These are phyloP conservation scores for Bucorvus abyssinicus DNA, from an alignment of 2,797 vertebrate genomes.

Conservation along the genomic window DNA sequence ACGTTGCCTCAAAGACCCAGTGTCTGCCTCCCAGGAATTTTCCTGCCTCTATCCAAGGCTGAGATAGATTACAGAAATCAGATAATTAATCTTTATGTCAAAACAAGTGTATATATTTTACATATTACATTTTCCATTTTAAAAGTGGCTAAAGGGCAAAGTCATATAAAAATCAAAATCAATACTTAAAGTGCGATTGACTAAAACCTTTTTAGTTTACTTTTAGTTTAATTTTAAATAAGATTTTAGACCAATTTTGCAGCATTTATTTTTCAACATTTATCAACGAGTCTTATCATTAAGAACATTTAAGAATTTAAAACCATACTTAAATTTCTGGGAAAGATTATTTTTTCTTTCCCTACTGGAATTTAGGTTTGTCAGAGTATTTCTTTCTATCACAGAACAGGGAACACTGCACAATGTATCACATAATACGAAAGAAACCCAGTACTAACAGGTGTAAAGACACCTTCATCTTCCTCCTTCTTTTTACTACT, in stretches of 20 bases:
- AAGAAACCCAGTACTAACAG: background rate
- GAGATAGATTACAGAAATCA: slow-evolving; percentile 49
- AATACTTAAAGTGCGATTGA: background rate
- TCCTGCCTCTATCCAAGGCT: background rate
- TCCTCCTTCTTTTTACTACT: background rate
- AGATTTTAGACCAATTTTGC: background rate
- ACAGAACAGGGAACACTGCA: background rate
- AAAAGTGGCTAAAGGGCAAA: slow-evolving; percentile 20
- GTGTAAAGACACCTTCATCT: background rate
- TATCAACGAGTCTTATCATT: background rate
- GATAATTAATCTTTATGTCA: slow-evolving; percentile 57
- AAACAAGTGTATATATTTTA: slow-evolving; percentile 38
- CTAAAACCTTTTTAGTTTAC: background rate
- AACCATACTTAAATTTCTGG: background rate
- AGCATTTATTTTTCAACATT: background rate
- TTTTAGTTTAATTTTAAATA: background rate
- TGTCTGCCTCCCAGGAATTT: slow-evolving; percentile 42
- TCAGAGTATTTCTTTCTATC: background rate
- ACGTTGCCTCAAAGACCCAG: background rate
- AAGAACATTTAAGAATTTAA: background rate
- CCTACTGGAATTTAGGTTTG: background rate
- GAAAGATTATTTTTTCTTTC: background rate
- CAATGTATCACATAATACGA: background rate
- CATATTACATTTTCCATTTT: slow-evolving; percentile 38
- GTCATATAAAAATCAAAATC: slow-evolving; percentile 5